Percentiles rank a stretch among this genome's conserved stretches.
phyloP scores from a whole-genome alignment of 2,113 vertebrate species.

The Chauna torquata region DNA sequence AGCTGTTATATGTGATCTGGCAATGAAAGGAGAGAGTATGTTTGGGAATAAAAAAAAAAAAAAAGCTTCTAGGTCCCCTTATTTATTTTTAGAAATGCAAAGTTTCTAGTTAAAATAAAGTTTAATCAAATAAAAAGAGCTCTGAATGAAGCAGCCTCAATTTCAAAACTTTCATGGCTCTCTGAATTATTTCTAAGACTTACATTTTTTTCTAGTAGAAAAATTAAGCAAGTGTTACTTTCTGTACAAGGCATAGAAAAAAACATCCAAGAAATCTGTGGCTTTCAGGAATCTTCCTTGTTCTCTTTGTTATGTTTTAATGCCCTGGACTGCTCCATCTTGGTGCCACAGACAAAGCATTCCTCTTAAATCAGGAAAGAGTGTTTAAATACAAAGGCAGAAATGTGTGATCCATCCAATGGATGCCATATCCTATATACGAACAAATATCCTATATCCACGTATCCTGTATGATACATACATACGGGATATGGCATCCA shows the following conservation, averaged over 20 bases:
- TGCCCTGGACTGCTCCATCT: background rate
- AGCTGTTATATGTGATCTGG: slow-evolving; percentile 63
- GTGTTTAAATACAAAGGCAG: background rate
- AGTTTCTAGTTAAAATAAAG: slow-evolving; percentile 15
- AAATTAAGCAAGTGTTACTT: background rate
- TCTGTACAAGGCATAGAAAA: background rate
- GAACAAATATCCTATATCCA: background rate
- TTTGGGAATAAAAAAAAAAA: background rate
- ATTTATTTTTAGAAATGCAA: slow-evolving; percentile 43
- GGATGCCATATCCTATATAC: background rate
- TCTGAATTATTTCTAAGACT: background rate
- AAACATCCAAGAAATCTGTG: background rate
- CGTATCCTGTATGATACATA: background rate
- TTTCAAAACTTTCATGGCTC: background rate
- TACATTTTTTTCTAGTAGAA: background rate
- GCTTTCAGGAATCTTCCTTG: background rate
- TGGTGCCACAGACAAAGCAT: background rate
- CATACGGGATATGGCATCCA: background rate
- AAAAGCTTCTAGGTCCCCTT: background rate
- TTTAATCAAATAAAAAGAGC: slow-evolving; percentile 3
- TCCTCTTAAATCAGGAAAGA: background rate
- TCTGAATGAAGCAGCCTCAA: background rate
- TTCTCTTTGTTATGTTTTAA: background rate
- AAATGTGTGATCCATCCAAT: background rate
- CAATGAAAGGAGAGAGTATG: slow-evolving; percentile 14